These are phyloP conservation scores for Conger conger DNA, from an alignment of 2,113 vertebrate species.

Conservation along the genomic window DNA sequence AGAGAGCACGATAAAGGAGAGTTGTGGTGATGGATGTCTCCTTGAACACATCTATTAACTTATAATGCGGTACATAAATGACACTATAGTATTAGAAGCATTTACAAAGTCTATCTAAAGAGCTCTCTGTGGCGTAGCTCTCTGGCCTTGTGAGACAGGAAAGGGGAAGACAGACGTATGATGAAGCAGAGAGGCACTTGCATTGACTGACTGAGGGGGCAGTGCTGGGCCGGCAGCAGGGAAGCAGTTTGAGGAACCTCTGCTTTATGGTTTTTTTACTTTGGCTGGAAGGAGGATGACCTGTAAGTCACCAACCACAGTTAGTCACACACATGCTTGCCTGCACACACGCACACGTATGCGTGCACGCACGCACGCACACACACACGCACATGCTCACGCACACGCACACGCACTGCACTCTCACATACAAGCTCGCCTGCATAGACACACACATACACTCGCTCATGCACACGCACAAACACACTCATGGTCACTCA, in stretches of 20 bases:
- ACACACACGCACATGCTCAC: not conserved
- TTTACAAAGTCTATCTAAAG: too few species aligned
- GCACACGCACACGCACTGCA: not conserved
- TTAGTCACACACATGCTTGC: slow-evolving; percentile 57
- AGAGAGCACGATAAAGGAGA: too few species aligned
- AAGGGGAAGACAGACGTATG: slow-evolving; percentile 28
- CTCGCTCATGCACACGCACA: slow-evolving; percentile 11
- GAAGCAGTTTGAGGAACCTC: slow-evolving; percentile 67
- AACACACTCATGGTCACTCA: slow-evolving; percentile 5
- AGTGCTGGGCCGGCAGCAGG: slow-evolving; percentile 60
- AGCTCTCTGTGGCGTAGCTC: too few species aligned
- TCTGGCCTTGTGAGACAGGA: slow-evolving; percentile 7
- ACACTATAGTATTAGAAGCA: too few species aligned
- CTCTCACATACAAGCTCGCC: not conserved
- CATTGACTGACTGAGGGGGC: slow-evolving; percentile 55
- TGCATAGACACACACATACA: too few species aligned
- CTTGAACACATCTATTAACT: too few species aligned
- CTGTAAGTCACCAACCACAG: slow-evolving; percentile 71
- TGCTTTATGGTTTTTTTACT: slow-evolving; percentile 67
- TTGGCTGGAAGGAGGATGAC: slow-evolving; percentile 62
- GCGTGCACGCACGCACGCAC: not conserved
- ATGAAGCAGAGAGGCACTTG: slow-evolving; percentile 61
- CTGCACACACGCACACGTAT: not conserved
- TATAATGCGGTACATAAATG: too few species aligned
- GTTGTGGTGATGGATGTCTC: too few species aligned